A percentile compares a stretch with the other conserved stretches of the same genome.
Conservation (phyloP, 37 sponge, comb jelly and placozoan species). For the Theonella swinhoei region DNA sequence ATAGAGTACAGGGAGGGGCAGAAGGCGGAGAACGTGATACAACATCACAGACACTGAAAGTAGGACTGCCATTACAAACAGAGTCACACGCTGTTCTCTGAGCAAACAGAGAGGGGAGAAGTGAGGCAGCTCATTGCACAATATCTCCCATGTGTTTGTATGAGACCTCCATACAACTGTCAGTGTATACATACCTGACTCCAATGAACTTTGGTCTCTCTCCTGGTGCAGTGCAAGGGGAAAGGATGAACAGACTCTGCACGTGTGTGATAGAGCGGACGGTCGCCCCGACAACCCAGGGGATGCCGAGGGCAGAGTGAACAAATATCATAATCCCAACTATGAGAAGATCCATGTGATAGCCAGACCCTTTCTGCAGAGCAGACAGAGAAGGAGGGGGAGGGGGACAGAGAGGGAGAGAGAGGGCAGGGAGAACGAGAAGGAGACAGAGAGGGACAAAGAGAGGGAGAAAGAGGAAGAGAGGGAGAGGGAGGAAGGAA, state of each 20-base stretch:
- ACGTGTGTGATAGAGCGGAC: conserved; percentile 81
- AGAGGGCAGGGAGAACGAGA: not conserved
- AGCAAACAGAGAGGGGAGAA: not conserved
- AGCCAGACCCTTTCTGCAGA: conserved; percentile 86
- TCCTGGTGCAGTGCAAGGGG: conserved; percentile 69
- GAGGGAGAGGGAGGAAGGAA: conserved; percentile 1
- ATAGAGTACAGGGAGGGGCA: conserved; percentile 89
- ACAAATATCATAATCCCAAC: conserved; percentile 60
- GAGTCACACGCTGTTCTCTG: conserved; percentile 89
- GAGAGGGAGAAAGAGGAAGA: conserved; percentile 4
- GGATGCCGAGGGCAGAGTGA: conserved; percentile 83
- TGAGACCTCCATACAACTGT: too few species aligned
- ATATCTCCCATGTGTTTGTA: too few species aligned
- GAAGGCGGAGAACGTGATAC: conserved; percentile 41
- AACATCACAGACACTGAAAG: conserved; percentile 66
- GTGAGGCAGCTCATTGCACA: too few species aligned
- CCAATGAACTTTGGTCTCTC: conserved; percentile 86
- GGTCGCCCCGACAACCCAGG: conserved; percentile 89
- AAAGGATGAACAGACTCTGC: conserved; percentile 66
- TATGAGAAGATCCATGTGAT: conserved; percentile 87
- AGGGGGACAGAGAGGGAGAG: not conserved
- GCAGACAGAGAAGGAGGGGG: not conserved
- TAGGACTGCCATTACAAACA: conserved; percentile 66
- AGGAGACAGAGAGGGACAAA: not conserved
- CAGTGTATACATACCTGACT: conserved; percentile 58